Evolutionary conservation across 2,113 vertebrate species (phyloP), one percentile per base, ranked within the genome.

Genomic region (Plecturocebus donacophilus): DNA sequence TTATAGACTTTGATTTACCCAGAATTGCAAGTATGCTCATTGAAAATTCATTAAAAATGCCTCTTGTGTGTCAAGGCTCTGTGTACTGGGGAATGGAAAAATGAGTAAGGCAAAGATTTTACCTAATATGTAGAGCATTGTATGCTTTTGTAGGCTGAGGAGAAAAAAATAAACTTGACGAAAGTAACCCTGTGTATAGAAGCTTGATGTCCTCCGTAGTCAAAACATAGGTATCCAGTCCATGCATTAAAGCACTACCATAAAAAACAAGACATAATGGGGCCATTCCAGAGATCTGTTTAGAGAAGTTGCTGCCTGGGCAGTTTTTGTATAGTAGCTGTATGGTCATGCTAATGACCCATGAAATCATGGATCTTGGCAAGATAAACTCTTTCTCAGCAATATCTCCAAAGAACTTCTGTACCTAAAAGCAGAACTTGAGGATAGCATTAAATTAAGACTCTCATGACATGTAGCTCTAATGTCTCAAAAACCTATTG

Each of bases 381-480:
- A 85, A 81, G 95, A 68, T 87, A 94, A 96, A 94, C 49, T 90
- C 19, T 61, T 93, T 83, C n/a, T 83, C 49, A 66, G 66, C 66
- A 70, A 40, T 70, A 86, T 88, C 81, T 82, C 45, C 11, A 32
- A 87, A 96, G 64, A 96, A 80, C 16, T 19, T 86, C 19, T 87
- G 8, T 52, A 19, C 14, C 73, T 95, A 30, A 87, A 90, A 88
- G n/a, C 70, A 70, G 42, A 81, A 81, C 77, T n/a, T 52, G 87
- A 90, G 38, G 38, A 35, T 38, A 89, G 54, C 0, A 1, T 61
- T 96, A 71, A 58, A 92, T 94, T 82, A 94, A 97, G 19, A 95
- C 35, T 35, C 83, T 84, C 10, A 23, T 92, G 47, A 93, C 96
- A 90, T 42, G 12, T 20, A 95, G 49, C 27, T 90, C 52, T 21